Evolutionary conservation across 2,113 vertebrate genomes (phyloP).

Genomic region (Apaloderma vittatum): DNA sequence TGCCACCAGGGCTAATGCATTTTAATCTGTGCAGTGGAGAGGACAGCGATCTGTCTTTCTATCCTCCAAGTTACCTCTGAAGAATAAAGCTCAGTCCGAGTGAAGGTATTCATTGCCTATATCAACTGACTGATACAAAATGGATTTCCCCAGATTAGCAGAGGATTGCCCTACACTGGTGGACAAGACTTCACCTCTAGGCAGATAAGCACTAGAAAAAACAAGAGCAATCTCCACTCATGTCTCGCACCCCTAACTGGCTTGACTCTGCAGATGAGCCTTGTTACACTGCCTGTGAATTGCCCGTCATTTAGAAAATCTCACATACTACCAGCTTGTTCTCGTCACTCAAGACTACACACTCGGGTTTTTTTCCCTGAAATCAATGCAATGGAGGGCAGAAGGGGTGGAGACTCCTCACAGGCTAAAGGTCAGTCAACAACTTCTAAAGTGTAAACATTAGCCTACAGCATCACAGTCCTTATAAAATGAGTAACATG

Average conservation of each 20-base stretch:
- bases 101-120: not conserved
- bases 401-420: not conserved
- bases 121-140: conserved; percentile 10
- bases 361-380: not conserved
- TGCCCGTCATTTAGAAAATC: not conserved
- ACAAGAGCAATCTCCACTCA: not conserved
- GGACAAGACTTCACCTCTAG: not conserved
- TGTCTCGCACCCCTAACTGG: not conserved
- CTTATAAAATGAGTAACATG: not conserved
- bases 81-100: not conserved
- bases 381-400: not conserved
- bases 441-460: not conserved
- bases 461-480: not conserved
- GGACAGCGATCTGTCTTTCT: not conserved
- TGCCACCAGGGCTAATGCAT: not conserved
- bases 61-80: not conserved
- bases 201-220: not conserved
- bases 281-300: not conserved
- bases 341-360: not conserved
- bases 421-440: not conserved
- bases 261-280: not conserved
- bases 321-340: not conserved
- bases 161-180: not conserved
- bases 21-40: not conserved
- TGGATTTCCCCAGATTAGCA: conserved; percentile 47